Evolutionary conservation across 2,888 invertebrate genomes (phyloP).

Genomic region (Melanostoma scalare): DNA sequence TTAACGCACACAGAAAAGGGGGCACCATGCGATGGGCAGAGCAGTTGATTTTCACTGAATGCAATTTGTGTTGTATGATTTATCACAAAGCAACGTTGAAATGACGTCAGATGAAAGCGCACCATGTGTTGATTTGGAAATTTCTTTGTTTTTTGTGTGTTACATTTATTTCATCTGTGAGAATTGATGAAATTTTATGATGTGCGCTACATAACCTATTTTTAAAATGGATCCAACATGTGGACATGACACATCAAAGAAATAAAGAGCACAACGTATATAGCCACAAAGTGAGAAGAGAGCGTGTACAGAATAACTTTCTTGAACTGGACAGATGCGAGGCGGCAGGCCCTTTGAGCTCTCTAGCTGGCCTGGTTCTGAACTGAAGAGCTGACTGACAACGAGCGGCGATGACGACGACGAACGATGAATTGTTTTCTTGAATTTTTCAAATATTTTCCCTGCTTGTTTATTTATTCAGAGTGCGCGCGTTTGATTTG

Average conservation of each 20-base stretch:
- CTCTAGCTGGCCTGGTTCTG: conserved; percentile 8
- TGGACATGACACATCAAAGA: conserved; percentile 31
- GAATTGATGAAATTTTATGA: conserved; percentile 2
- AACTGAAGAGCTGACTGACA: too few relatives aligned
- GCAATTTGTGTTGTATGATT: conserved; percentile 32
- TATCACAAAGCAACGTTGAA: conserved; percentile 24
- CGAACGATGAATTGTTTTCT: conserved; percentile 52
- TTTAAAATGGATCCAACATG: conserved; percentile 43
- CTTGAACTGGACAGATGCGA: background rate
- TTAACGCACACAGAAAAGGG: background rate
- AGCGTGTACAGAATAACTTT: background rate
- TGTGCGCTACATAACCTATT: conserved; percentile 50
- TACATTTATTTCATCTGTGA: conserved; percentile 20
- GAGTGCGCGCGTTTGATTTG: conserved; percentile 48
- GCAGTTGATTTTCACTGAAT: background rate
- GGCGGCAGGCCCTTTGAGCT: conserved; percentile 40
- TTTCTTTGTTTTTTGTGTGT: conserved; percentile 14
- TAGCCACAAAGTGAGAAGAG: conserved; percentile 14
- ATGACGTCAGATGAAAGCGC: conserved; percentile 46
- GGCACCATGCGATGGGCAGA: background rate
- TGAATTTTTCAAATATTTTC: conserved; percentile 59
- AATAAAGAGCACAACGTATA: conserved; percentile 10
- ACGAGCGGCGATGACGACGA: conserved; percentile 5
- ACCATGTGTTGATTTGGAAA: conserved; percentile 36
- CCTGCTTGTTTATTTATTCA: conserved; percentile 53